These are phyloP conservation scores for Eilema depressum DNA, from an alignment of 2,888 invertebrate genomes.

Conservation along the genomic window DNA sequence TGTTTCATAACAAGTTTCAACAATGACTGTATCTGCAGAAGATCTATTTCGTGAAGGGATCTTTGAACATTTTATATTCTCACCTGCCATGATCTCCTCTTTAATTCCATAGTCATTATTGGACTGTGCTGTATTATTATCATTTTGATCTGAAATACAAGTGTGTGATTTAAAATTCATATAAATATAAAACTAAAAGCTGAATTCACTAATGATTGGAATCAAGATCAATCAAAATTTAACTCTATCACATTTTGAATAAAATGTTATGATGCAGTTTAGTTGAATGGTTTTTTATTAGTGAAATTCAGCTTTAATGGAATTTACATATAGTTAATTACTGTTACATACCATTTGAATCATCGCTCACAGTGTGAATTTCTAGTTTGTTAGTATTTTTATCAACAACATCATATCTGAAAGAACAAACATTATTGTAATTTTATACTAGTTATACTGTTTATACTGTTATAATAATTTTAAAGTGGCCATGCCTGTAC, in stretches of 20 bases:
- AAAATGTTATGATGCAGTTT: not conserved
- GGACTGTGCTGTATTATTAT: constrained; percentile 54
- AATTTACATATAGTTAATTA: not conserved
- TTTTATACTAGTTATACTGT: too few species aligned
- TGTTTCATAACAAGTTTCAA: constrained; percentile 69
- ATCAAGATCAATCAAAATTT: not conserved
- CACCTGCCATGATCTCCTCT: constrained; percentile 70
- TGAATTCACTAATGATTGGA: not conserved
- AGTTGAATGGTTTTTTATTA: not conserved
- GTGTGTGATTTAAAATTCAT: constrained; percentile 12
- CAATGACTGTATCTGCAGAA: constrained; percentile 75
- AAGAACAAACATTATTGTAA: constrained; percentile 31
- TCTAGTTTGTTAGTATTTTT: constrained; percentile 69
- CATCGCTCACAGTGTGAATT: constrained; percentile 58
- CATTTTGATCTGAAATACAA: constrained; percentile 57
- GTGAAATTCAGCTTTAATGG: not conserved
- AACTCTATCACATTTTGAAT: not conserved
- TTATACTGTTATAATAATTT: too few species aligned
- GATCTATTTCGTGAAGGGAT: constrained; percentile 66
- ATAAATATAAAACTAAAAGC: not conserved
- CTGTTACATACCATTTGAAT: constrained; percentile 63
- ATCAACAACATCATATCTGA: constrained; percentile 66
- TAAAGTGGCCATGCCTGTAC: too few species aligned
- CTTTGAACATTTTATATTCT: constrained; percentile 68
- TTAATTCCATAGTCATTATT: constrained; percentile 57